Evolutionary conservation across 2,888 invertebrate genomes (phyloP), one percentile per base, ranked within the genome.

Genomic region (Tromatobia lineatoria): DNA sequence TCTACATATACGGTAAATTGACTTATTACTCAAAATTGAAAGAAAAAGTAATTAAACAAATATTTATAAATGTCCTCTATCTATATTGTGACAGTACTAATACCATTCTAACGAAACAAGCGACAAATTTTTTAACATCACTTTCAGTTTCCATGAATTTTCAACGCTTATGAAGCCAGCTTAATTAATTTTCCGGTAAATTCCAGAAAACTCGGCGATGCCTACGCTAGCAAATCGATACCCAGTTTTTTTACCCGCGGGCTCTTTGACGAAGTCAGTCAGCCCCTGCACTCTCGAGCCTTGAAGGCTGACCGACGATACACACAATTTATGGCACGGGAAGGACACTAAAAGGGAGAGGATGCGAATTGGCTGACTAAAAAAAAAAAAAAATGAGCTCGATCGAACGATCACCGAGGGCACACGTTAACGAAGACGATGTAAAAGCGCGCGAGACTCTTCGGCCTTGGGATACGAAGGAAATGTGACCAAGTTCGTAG

Each of bases 401-500:
- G 50, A 81, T 70, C 66, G 76, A 80, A 38, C 66, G 75, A 80
- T 83, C 70, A 76, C 71, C 76, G 83, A 73, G 75, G 76, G 45
- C 54, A 47, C 59, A 54, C 15, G 66, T 71, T 80, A 57, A 80
- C 50, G 64, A 76, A 71, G 61, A 75, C 47, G 67, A 69, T 20
- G 15, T n/a, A 34, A 52, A 25, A 47, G 25, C 54, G 57, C 20
- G 61, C 18, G 38, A 34, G n/a, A 61, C 45, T 20, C 61, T 42
- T 73, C 78, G 78, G 78, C 81, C 84, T 81, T 84, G 78, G 73
- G 52, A 3, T 38, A 54, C 18, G 47, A 78, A 74, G 71, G 50
- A 75, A 75, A 75, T 3, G 29, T 29, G 29, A 29, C 29, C 3
- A 29, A 50, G 18, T 50, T 64, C 50, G 61, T 20, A 23, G 38